Base-by-base conservation (phyloP, 2,113 vertebrate species). In the Pimephales promelas region DNA sequence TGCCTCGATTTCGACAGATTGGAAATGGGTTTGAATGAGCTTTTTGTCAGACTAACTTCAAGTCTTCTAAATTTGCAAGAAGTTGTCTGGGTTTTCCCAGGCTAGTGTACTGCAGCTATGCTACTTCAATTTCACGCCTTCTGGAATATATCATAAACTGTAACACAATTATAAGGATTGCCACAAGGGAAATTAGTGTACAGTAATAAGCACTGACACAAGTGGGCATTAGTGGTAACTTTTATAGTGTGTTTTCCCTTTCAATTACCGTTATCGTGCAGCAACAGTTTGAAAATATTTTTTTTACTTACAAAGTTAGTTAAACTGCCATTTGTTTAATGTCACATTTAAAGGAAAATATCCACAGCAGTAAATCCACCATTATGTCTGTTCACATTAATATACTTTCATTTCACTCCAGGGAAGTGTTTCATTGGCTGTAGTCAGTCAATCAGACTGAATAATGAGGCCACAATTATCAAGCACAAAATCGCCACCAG, bases 381-480 rank as follows among this genome's bases (percentile, higher is more conserved):
- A 36, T n/a, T n/a, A n/a, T 10, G 3, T 34, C 18, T 36, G 9
- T 34, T 36, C 64, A 68, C 3, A 68, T 14, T 76, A 5, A 4
- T 76, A 20, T 57, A 13, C 45, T 72, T 13, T n/a, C 9, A 57
- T 45, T 57, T 82, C 31, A 75, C 85, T 86, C 80, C 72, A 24
- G 79, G 81, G 83, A 87, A 85, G 84, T 49, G 73, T 81, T 86
- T 88, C 88, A 89, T 81, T 84, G 61, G 31, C 43, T 9, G 89
- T 85, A 91, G 88, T 66, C 36, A 54, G 85, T 85, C 89, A 89
- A 90, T 92, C 90, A 90, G 74, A 89, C 82, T 80, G 83, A 45
- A n/a, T 43, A 59, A 26, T 62, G 52, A 56, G 34, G 74, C 70
- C 56, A 43, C 75, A 61, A 79, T 73, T 79, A 79, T 64, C 59